Percentiles rank a stretch among this genome's conserved stretches.
These are phyloP conservation scores for Oreochromis tanganicae DNA, from an alignment of 2,113 vertebrate genomes.

Conservation along the genomic window DNA sequence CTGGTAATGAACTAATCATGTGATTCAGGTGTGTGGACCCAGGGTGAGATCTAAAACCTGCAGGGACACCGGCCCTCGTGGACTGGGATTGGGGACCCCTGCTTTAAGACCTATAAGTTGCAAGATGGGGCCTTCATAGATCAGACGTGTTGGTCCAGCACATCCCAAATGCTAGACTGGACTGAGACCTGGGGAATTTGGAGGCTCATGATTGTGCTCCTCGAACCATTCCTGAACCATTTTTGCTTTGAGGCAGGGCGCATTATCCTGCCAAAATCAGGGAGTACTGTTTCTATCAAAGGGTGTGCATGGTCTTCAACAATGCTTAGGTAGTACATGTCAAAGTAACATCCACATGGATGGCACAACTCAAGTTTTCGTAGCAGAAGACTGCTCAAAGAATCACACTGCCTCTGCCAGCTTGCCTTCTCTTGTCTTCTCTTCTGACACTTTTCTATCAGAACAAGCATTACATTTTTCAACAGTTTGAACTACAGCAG, in stretches of 20 bases:
- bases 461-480: neutral
- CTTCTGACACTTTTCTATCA: neutral
- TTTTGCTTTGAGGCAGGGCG: neutral
- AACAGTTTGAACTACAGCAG: neutral
- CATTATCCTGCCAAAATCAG: neutral
- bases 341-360: neutral
- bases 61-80: too few species aligned
- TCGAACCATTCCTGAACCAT: neutral
- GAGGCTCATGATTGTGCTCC: neutral
- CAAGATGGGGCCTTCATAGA: neutral
- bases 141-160: neutral
- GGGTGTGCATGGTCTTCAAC: neutral
- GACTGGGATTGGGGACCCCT: too few species aligned
- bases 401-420: neutral
- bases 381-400: neutral
- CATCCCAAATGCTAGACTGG: neutral
- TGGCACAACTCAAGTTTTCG: neutral
- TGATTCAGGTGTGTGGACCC: too few species aligned
- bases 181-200: neutral
- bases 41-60: too few species aligned
- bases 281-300: neutral
- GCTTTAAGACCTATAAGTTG: neutral
- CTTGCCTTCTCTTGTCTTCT: neutral
- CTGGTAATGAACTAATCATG: too few species aligned
- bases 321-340: neutral